Evolutionary conservation across 2,888 invertebrate genomes (phyloP).

Genomic region (Watsonalla binaria): DNA sequence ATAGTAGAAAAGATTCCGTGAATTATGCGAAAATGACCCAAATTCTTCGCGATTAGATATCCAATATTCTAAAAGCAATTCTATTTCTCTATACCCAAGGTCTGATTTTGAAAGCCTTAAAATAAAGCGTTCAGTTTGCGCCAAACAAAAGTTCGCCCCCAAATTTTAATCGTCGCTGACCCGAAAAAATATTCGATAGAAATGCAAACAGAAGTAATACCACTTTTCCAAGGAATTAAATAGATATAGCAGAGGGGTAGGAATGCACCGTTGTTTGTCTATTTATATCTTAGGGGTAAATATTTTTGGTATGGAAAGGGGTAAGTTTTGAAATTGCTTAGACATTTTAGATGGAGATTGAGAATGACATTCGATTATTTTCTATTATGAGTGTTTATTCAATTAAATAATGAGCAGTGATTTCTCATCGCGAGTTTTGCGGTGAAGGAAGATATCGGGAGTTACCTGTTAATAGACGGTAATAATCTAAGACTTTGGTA

Average conservation of each 20-base stretch:
- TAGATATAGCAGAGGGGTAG: constrained; percentile 2
- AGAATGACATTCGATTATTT: background rate
- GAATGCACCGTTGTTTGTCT: background rate
- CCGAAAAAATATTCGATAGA: constrained; percentile 13
- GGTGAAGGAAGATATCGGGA: too few species aligned
- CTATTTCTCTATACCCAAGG: background rate
- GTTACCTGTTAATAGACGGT: too few species aligned
- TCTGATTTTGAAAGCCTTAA: background rate
- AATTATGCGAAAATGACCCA: too few species aligned
- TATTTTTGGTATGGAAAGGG: background rate
- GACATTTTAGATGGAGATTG: background rate
- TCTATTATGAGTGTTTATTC: too few species aligned
- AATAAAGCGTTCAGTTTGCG: background rate
- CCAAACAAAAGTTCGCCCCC: background rate
- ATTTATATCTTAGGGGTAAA: background rate
- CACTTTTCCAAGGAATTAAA: constrained; percentile 2
- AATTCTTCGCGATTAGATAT: too few species aligned
- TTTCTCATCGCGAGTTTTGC: too few species aligned
- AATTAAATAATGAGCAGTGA: too few species aligned
- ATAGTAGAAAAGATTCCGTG: too few species aligned
- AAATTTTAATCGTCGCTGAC: constrained; percentile 9
- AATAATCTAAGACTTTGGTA: too few species aligned
- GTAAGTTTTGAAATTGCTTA: background rate
- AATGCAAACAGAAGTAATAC: constrained; percentile 6
- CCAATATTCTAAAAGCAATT: background rate